A percentile compares a stretch with the other conserved stretches of the same genome.
Conservation (phyloP, 1,140 invertebrate species). For the Drosophila triauraria region DNA sequence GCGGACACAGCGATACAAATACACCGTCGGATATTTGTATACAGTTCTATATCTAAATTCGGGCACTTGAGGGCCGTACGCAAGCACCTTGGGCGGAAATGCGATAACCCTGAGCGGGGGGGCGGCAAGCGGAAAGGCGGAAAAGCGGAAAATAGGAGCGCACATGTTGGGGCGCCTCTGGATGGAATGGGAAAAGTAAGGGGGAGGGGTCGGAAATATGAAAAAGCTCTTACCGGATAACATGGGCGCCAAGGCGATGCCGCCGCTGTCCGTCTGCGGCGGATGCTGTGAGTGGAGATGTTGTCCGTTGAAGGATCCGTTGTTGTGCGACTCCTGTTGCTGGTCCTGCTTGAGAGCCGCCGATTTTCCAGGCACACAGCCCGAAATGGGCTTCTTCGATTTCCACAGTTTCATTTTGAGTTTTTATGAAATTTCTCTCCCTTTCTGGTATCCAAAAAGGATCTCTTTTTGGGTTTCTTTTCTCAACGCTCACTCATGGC, state of each 20-base stretch:
- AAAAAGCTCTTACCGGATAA: conserved; percentile 71
- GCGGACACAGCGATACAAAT: conserved; percentile 16
- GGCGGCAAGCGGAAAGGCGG: conserved; percentile 31
- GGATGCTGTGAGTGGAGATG: conserved; percentile 43
- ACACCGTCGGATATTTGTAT: conserved; percentile 22
- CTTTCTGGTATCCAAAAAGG: not conserved
- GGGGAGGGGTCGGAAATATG: conserved; percentile 5
- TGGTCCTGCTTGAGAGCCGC: conserved; percentile 73
- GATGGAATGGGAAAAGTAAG: not conserved
- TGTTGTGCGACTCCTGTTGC: conserved; percentile 43
- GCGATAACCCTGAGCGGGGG: conserved; percentile 76
- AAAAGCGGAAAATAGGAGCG: conserved; percentile 41
- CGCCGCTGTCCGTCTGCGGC: conserved; percentile 61
- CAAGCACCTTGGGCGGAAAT: conserved; percentile 76
- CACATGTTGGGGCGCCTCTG: conserved; percentile 37
- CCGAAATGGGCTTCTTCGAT: conserved; percentile 79
- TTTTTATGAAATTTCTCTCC: conserved; percentile 1
- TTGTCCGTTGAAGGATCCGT: conserved; percentile 32
- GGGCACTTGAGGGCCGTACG: conserved; percentile 65
- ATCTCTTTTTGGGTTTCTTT: conserved; percentile 8
- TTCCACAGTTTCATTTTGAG: conserved; percentile 81
- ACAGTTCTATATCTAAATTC: conserved; percentile 49
- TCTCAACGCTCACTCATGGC: conserved; percentile 27
- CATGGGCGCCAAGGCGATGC: conserved; percentile 77
- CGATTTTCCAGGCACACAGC: conserved; percentile 80